Evolutionary conservation across 2,797 vertebrate genomes (phyloP).

Genomic region (Rhyacichthys aspro): DNA sequence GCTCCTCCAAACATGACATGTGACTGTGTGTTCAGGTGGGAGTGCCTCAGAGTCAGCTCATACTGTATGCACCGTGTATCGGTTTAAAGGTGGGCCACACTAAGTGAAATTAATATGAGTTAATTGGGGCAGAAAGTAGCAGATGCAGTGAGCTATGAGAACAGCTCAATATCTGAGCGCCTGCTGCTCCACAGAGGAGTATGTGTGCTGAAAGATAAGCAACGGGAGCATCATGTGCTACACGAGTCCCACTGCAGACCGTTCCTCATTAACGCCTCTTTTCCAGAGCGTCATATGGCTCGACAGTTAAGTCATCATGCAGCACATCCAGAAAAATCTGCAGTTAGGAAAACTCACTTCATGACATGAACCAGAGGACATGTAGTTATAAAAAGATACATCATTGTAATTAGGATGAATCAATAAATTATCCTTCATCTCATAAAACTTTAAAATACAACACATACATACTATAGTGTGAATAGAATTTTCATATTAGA

Average conservation of each 20-base stretch:
- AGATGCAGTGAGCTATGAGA: slow-evolving; percentile 46
- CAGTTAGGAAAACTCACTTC: background rate
- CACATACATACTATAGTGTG: too few species aligned
- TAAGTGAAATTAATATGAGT: slow-evolving; percentile 56
- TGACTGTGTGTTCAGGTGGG: slow-evolving; percentile 11
- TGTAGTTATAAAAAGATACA: too few species aligned
- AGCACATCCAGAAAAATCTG: slow-evolving; percentile 23
- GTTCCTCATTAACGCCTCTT: slow-evolving; percentile 49
- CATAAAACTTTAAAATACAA: too few species aligned
- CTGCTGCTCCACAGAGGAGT: background rate
- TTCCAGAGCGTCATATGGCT: slow-evolving; percentile 21
- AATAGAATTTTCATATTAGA: too few species aligned
- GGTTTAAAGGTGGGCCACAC: slow-evolving; percentile 42
- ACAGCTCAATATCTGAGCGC: slow-evolving; percentile 2
- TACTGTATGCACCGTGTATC: slow-evolving; percentile 12
- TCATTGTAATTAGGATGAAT: too few species aligned
- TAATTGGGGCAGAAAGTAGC: slow-evolving; percentile 68
- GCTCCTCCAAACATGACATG: slow-evolving; percentile 18
- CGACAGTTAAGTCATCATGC: slow-evolving; percentile 14
- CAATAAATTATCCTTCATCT: too few species aligned
- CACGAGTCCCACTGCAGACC: slow-evolving; percentile 28
- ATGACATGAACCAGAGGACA: too few species aligned
- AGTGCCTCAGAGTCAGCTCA: slow-evolving; percentile 6
- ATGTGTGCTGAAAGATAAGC: slow-evolving; percentile 24
- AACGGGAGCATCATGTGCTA: slow-evolving; percentile 32